A percentile compares a stretch with the other conserved stretches of the same genome.
These are phyloP conservation scores for Hetaerina titia DNA, from an alignment of 2,888 invertebrate species.

Conservation along the genomic window DNA sequence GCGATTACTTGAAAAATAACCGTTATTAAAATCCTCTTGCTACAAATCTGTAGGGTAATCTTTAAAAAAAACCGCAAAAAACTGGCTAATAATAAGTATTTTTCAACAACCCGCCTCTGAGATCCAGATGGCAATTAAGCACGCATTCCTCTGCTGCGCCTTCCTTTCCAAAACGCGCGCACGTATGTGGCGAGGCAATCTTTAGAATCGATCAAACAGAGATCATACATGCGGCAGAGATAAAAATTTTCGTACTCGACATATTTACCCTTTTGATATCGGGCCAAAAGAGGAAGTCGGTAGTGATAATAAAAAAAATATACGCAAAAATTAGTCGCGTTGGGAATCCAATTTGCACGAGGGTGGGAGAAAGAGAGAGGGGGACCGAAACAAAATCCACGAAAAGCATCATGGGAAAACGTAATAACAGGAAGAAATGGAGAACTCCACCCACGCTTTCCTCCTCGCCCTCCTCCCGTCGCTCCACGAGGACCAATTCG, in stretches of 20 bases:
- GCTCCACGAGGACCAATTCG: constrained; percentile 7
- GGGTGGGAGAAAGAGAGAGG: not conserved
- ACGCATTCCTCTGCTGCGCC: not conserved
- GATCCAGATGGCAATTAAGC: not conserved
- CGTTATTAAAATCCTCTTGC: no score
- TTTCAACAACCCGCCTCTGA: no score
- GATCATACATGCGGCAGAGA: not conserved
- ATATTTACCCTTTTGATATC: not conserved
- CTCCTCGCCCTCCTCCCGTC: no score
- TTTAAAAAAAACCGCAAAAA: no score
- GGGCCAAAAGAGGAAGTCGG: not conserved
- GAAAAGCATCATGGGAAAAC: not conserved
- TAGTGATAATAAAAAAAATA: not conserved
- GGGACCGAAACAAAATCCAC: not conserved
- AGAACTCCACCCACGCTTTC: not conserved
- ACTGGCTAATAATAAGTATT: no score
- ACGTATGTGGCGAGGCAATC: not conserved
- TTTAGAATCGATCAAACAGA: not conserved
- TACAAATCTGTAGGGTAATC: no score
- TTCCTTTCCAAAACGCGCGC: not conserved
- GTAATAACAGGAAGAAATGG: no score
- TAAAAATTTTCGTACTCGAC: not conserved
- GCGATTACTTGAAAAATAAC: no score
- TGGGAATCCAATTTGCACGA: not conserved
- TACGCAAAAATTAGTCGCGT: not conserved